Conservation (phyloP, 2,113 vertebrate species). For the Antechinus flavipes region DNA sequence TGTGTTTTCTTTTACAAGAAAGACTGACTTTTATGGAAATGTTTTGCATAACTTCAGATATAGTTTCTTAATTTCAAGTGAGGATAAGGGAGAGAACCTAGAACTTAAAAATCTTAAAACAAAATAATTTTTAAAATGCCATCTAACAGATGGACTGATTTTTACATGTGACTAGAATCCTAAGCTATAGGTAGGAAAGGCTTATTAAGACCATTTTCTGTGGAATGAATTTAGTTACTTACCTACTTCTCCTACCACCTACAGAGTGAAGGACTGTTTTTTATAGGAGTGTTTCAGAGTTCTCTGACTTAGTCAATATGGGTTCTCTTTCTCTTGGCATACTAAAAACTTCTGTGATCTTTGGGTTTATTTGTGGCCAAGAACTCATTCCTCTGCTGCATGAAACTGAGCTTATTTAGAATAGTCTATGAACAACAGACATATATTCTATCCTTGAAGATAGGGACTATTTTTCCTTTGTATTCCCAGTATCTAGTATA, state of each 20-base stretch:
- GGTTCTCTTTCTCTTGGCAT: background rate
- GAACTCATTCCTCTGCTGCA: background rate
- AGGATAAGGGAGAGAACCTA: too few species aligned
- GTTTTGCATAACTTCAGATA: too few species aligned
- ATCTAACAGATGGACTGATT: background rate
- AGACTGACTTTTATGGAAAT: too few species aligned
- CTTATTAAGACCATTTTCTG: background rate
- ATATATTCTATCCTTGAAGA: background rate
- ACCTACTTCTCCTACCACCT: background rate
- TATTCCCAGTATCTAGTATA: background rate
- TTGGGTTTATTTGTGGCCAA: background rate
- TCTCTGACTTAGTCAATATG: background rate
- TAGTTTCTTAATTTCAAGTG: too few species aligned
- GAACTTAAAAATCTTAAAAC: too few species aligned
- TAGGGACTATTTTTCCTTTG: background rate
- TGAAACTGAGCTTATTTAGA: background rate
- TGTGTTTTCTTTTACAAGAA: too few species aligned
- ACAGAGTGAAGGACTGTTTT: background rate
- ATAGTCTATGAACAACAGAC: background rate
- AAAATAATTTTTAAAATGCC: background rate
- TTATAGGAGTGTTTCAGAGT: background rate
- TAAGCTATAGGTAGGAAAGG: background rate
- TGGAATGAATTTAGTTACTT: background rate
- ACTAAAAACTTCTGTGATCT: background rate
- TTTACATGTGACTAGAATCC: background rate